These are phyloP conservation scores for Danionella cerebrum DNA, from an alignment of 2,113 vertebrate genomes.

Conservation along the genomic window DNA sequence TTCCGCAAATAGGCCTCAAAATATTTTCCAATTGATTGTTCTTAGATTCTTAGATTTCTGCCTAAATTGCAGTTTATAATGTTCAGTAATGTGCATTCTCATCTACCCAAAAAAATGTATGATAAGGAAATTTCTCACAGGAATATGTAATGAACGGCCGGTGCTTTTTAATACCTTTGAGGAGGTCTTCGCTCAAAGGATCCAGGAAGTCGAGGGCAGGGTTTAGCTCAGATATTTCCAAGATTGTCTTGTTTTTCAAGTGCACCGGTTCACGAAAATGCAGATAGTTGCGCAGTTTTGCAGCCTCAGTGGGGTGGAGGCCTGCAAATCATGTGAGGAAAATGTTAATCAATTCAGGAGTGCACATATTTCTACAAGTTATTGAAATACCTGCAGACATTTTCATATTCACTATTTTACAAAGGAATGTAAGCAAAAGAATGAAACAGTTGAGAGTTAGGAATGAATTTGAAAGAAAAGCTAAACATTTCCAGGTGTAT, in stretches of 20 bases:
- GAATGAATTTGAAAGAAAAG: no score
- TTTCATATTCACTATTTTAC: no score
- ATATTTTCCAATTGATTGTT: no score
- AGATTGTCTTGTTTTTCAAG: slow-evolving; percentile 72
- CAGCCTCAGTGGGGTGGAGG: slow-evolving; percentile 70
- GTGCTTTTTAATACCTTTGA: slow-evolving; percentile 68
- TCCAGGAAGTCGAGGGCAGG: slow-evolving; percentile 84
- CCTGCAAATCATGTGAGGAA: slow-evolving; percentile 57
- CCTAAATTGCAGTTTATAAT: no score
- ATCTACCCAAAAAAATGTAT: neutral
- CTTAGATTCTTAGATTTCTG: no score
- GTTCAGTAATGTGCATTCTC: no score
- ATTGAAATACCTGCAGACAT: no score
- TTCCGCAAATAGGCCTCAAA: no score
- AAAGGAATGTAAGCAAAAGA: no score
- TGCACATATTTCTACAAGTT: no score
- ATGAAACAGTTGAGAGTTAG: no score
- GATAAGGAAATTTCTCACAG: neutral
- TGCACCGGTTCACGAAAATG: slow-evolving; percentile 74
- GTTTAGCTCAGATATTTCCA: slow-evolving; percentile 76
- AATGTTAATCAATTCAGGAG: neutral
- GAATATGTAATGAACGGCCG: neutral
- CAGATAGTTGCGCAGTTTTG: slow-evolving; percentile 77
- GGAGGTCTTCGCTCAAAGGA: slow-evolving; percentile 78
- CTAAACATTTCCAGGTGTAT: no score